These are phyloP conservation scores for Agrotis clavis DNA, from an alignment of 2,888 invertebrate genomes.

Conservation along the genomic window DNA sequence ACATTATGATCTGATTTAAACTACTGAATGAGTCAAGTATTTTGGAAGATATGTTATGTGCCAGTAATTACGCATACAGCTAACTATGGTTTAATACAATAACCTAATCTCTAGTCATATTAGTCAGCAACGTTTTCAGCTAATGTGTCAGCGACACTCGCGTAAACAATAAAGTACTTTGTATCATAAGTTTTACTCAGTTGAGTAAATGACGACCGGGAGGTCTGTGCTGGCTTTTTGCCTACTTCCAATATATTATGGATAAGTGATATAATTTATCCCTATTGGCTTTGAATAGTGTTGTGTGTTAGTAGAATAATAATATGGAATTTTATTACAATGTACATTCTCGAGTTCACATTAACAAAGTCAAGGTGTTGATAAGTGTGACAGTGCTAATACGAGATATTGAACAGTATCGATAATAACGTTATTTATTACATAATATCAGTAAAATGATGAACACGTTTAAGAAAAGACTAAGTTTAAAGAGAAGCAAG, in stretches of 20 bases:
- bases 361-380: slow-evolving; percentile 44
- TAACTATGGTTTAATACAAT: slow-evolving; percentile 36
- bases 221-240: slow-evolving; percentile 70
- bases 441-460: slow-evolving; percentile 68
- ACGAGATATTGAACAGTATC: slow-evolving; percentile 14
- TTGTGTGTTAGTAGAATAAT: slow-evolving; percentile 30
- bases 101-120: slow-evolving; percentile 62
- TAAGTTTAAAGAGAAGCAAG: slow-evolving; percentile 76
- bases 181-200: slow-evolving; percentile 69
- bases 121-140: slow-evolving; percentile 71
- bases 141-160: slow-evolving; percentile 65
- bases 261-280: slow-evolving; percentile 43
- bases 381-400: slow-evolving; percentile 41
- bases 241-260: slow-evolving; percentile 39
- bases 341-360: slow-evolving; percentile 24
- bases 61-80: slow-evolving; percentile 36
- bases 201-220: slow-evolving; percentile 74
- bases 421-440: slow-evolving; percentile 24
- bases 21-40: slow-evolving; percentile 9
- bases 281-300: slow-evolving; percentile 43
- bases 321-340: slow-evolving; percentile 45
- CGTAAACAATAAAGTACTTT: slow-evolving; percentile 68
- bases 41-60: slow-evolving; percentile 16
- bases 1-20: neutral
- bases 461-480: slow-evolving; percentile 72